phyloP scores from a whole-genome alignment of 1,140 invertebrate species.

The Alviniconcha marisindica region DNA sequence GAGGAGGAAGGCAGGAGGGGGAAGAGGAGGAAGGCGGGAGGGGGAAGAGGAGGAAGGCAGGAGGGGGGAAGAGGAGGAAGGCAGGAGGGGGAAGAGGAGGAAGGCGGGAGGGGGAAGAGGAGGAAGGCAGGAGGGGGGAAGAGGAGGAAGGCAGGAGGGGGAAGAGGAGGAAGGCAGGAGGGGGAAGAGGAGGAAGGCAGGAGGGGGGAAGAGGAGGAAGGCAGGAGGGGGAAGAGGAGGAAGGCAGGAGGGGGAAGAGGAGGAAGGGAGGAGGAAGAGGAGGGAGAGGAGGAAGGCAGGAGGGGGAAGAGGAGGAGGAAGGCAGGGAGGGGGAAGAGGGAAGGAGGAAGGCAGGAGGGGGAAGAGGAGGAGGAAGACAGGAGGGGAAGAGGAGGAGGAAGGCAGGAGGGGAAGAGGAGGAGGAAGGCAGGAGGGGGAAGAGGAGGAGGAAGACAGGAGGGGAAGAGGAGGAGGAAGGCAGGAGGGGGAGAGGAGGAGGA shows the following conservation, averaged over 20 bases:
- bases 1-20: too few relatives aligned
- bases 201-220: background rate
- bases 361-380: background rate
- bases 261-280: background rate
- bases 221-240: too few relatives aligned
- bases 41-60: too few relatives aligned
- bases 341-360: background rate
- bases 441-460: background rate
- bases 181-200: too few relatives aligned
- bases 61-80: background rate
- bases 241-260: background rate
- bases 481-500: conserved; percentile 8
- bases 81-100: background rate
- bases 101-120: background rate
- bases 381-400: background rate
- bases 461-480: background rate
- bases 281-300: background rate
- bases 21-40: too few relatives aligned
- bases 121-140: background rate
- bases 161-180: too few relatives aligned
- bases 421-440: background rate
- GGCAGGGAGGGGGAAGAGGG: background rate
- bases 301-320: background rate
- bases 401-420: background rate
- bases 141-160: background rate